Conservation (phyloP, 2,888 invertebrate species). For the Rosalia funebris region DNA sequence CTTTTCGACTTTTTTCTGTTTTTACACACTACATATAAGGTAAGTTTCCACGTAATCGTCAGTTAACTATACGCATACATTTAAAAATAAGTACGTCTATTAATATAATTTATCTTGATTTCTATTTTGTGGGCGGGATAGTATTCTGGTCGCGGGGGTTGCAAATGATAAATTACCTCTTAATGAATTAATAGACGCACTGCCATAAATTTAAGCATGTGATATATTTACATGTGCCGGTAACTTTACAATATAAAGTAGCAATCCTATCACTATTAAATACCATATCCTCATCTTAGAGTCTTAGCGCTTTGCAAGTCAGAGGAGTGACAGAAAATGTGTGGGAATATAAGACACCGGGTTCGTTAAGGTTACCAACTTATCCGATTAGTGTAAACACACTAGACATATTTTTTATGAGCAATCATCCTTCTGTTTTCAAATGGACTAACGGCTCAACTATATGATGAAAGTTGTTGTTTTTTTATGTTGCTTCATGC, state of each 20-base stretch:
- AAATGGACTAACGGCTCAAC: too few relatives aligned
- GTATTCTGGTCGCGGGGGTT: slow-evolving; percentile 29
- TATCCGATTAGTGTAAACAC: slow-evolving; percentile 54
- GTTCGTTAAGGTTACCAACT: slow-evolving; percentile 51
- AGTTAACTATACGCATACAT: neutral
- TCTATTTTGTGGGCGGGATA: slow-evolving; percentile 1
- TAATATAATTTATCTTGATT: slow-evolving; percentile 9
- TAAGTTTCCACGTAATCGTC: neutral
- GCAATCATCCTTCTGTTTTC: slow-evolving; percentile 17
- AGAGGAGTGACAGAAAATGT: slow-evolving; percentile 35
- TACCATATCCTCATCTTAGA: slow-evolving; percentile 3
- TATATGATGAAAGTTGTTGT: too few relatives aligned
- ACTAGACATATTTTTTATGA: slow-evolving; percentile 21
- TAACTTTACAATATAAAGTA: slow-evolving; percentile 30
- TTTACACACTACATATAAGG: neutral
- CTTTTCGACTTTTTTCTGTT: too few relatives aligned
- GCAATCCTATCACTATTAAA: slow-evolving; percentile 27
- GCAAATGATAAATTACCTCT: slow-evolving; percentile 36
- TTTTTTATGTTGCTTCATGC: too few relatives aligned
- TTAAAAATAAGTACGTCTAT: neutral
- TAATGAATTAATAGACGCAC: slow-evolving; percentile 39
- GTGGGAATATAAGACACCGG: slow-evolving; percentile 48
- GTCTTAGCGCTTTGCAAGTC: slow-evolving; percentile 40
- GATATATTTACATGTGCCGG: slow-evolving; percentile 33
- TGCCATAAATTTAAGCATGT: slow-evolving; percentile 29